A percentile compares a stretch with the other conserved stretches of the same genome.
phyloP scores from a whole-genome alignment of 2,888 invertebrate species.

The Sialis fuliginosa region DNA sequence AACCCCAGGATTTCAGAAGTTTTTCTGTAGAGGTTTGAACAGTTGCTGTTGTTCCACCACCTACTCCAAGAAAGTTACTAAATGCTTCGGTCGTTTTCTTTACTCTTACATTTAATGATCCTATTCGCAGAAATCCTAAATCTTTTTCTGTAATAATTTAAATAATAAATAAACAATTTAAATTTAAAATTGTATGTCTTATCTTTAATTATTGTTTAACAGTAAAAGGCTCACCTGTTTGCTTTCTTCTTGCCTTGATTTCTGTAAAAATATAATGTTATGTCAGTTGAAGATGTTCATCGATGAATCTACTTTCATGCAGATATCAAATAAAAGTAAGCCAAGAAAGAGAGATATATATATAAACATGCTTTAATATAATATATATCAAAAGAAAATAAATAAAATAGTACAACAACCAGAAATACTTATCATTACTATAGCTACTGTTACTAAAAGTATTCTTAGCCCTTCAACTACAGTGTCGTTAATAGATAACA shows the following conservation, averaged over 20 bases:
- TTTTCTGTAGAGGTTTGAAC: slow-evolving; percentile 35
- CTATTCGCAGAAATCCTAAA: slow-evolving; percentile 76
- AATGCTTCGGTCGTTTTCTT: slow-evolving; percentile 87
- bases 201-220: not conserved
- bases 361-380: too few relatives aligned
- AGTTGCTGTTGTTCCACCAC: slow-evolving; percentile 28
- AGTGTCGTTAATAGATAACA: too few relatives aligned
- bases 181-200: slow-evolving; percentile 2
- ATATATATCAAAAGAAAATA: too few relatives aligned
- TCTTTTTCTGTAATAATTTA: slow-evolving; percentile 51
- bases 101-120: slow-evolving; percentile 78
- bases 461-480: too few relatives aligned
- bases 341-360: too few relatives aligned
- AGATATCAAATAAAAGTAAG: too few relatives aligned
- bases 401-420: too few relatives aligned
- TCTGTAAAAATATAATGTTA: slow-evolving; percentile 31
- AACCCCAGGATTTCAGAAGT: slow-evolving; percentile 76
- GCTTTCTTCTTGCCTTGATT: slow-evolving; percentile 56
- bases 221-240: slow-evolving; percentile 35
- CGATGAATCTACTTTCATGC: not conserved
- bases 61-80: slow-evolving; percentile 76
- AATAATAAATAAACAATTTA: not conserved
- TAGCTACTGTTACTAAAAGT: too few relatives aligned
- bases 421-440: too few relatives aligned
- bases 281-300: too few relatives aligned